Conservation (phyloP, 2,888 invertebrate genomes). For the Sericinus montela region DNA sequence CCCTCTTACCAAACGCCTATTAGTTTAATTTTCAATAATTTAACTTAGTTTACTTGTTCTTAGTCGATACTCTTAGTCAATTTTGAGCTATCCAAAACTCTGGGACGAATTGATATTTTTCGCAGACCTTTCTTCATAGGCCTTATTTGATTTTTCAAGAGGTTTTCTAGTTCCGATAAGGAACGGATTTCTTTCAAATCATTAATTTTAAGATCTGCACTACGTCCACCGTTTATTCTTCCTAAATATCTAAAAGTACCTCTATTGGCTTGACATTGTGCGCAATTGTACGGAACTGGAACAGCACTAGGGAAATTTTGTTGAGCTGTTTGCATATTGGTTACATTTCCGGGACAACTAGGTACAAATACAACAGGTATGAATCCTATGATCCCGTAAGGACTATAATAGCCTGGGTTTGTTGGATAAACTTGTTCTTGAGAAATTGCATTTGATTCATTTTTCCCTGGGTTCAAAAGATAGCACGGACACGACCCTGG, state of each 20-base stretch:
- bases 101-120: conserved; percentile 52
- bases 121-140: conserved; percentile 54
- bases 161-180: conserved; percentile 52
- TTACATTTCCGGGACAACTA: conserved; percentile 79
- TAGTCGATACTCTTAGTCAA: conserved; percentile 9
- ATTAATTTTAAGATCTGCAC: conserved; percentile 39
- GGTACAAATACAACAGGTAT: conserved; percentile 86
- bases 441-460: conserved; percentile 39
- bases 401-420: conserved; percentile 47
- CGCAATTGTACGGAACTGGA: conserved; percentile 81
- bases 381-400: conserved; percentile 83
- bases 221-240: conserved; percentile 58
- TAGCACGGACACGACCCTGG: conserved; percentile 83
- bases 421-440: conserved; percentile 40
- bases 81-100: conserved; percentile 40
- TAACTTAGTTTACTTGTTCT: conserved; percentile 9
- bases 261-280: conserved; percentile 70
- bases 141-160: conserved; percentile 62
- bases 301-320: conserved; percentile 81
- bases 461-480: conserved; percentile 76
- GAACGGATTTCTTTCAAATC: conserved; percentile 64
- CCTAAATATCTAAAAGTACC: conserved; percentile 53
- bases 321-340: conserved; percentile 67
- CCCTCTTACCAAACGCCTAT: neutral
- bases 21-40: conserved; percentile 13